phyloP scores from a whole-genome alignment of 2,888 invertebrate species.

The Dasysyrphus albostriatus region DNA sequence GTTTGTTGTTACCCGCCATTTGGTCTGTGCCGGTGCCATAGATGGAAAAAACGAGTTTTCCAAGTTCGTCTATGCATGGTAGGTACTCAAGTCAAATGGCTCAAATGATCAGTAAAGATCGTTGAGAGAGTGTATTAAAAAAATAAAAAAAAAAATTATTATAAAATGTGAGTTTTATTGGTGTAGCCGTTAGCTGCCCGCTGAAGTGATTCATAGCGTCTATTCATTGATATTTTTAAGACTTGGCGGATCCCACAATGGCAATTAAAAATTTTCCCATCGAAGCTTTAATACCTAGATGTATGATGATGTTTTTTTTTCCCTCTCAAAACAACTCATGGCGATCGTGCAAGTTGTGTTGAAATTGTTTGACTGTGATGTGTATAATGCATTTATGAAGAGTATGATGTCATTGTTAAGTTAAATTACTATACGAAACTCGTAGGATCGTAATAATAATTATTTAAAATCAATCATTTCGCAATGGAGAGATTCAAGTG shows the following conservation, averaged over 20 bases:
- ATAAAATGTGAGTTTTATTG: not conserved
- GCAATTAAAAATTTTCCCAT: slow-evolving; percentile 16
- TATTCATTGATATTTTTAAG: slow-evolving; percentile 20
- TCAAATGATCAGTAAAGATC: slow-evolving; percentile 56
- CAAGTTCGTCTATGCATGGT: slow-evolving; percentile 41
- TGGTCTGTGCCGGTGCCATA: slow-evolving; percentile 65
- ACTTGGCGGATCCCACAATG: slow-evolving; percentile 25
- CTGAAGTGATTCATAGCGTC: slow-evolving; percentile 13
- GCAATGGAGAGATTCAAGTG: not conserved
- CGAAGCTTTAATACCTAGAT: not conserved
- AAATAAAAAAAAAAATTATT: not conserved
- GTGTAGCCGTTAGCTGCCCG: not conserved
- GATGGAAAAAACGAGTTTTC: slow-evolving; percentile 70
- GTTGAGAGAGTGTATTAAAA: not conserved
- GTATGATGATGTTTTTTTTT: not conserved
- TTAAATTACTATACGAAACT: not conserved
- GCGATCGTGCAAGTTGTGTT: slow-evolving; percentile 6
- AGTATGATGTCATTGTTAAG: slow-evolving; percentile 10
- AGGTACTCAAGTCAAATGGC: slow-evolving; percentile 31
- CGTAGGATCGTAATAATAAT: slow-evolving; percentile 1
- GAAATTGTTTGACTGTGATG: not conserved
- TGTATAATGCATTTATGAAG: not conserved
- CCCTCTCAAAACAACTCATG: not conserved
- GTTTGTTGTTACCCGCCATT: slow-evolving; percentile 62
- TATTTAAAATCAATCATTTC: no score